These are phyloP conservation scores for Troides oblongomaculatus DNA, from an alignment of 2,888 invertebrate species.

Conservation along the genomic window DNA sequence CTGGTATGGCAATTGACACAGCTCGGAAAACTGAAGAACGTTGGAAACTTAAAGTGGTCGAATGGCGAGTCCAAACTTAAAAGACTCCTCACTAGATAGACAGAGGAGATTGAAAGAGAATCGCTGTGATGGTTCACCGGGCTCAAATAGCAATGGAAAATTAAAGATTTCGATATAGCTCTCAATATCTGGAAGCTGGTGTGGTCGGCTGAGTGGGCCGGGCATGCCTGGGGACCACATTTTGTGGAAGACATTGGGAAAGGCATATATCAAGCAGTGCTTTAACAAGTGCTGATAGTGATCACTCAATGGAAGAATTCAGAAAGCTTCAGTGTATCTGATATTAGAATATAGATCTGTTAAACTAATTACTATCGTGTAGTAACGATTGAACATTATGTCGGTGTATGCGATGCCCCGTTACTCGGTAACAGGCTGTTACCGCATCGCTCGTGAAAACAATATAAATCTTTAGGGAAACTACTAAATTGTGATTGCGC, in stretches of 20 bases:
- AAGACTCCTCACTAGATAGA: not conserved
- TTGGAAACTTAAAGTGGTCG: not conserved
- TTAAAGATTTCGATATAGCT: too few relatives aligned
- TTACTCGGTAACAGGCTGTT: not conserved
- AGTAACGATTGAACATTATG: too few relatives aligned
- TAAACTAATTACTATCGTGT: too few relatives aligned
- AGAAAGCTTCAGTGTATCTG: too few relatives aligned
- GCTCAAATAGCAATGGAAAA: too few relatives aligned
- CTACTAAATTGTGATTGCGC: conserved; percentile 50
- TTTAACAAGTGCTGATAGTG: not conserved
- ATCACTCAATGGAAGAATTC: too few relatives aligned
- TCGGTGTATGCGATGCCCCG: too few relatives aligned
- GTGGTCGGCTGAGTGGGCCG: not conserved
- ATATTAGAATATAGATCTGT: too few relatives aligned
- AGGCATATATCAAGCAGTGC: not conserved
- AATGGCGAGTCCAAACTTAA: not conserved
- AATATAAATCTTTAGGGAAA: conserved; percentile 42
- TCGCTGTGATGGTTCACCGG: too few relatives aligned
- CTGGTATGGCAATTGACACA: not conserved
- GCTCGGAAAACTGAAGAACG: not conserved
- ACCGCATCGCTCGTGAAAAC: conserved; percentile 31
- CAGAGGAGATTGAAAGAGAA: not conserved
- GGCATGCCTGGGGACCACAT: not conserved
- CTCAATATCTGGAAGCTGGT: too few relatives aligned
- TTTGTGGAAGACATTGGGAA: not conserved